These are phyloP conservation scores for Drosophila suboccidentalis DNA, from an alignment of 2,888 invertebrate genomes.

Conservation along the genomic window DNA sequence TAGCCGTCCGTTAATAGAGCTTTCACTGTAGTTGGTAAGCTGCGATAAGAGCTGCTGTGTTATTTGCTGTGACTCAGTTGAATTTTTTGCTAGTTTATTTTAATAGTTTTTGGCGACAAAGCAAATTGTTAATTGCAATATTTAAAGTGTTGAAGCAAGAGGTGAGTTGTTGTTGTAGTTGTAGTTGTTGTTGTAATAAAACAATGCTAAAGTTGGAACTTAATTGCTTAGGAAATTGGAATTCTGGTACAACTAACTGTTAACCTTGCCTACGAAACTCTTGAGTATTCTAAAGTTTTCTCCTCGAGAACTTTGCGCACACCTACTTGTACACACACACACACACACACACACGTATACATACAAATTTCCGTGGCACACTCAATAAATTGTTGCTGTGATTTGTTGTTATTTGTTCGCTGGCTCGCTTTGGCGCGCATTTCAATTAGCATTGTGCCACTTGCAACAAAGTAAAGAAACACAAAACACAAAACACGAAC, in stretches of 20 bases:
- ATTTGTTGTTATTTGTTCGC: constrained; percentile 19
- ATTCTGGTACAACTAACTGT: constrained; percentile 44
- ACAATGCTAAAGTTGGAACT: constrained; percentile 24
- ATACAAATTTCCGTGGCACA: constrained; percentile 30
- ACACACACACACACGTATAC: not conserved
- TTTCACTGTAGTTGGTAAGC: constrained; percentile 6
- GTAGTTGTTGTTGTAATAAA: constrained; percentile 7
- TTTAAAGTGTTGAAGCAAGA: constrained; percentile 3
- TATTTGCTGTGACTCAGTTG: not conserved
- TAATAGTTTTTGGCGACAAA: not conserved
- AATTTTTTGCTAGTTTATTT: not conserved
- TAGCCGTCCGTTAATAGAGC: not conserved
- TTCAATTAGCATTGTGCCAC: constrained; percentile 56
- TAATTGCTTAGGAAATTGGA: constrained; percentile 33
- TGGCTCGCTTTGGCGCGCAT: constrained; percentile 42
- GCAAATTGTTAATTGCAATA: constrained; percentile 17
- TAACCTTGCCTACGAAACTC: constrained; percentile 20
- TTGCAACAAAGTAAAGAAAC: constrained; percentile 30
- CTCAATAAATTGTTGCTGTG: constrained; percentile 41
- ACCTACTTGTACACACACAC: not conserved
- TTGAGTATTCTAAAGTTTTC: constrained; percentile 28
- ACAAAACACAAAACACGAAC: not conserved
- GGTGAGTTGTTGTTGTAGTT: not conserved
- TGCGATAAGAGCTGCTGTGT: constrained; percentile 1
- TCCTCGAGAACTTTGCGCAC: constrained; percentile 21